Evolutionary conservation across 2,113 vertebrate genomes (phyloP).

Genomic region (Cyanocitta stelleri): DNA sequence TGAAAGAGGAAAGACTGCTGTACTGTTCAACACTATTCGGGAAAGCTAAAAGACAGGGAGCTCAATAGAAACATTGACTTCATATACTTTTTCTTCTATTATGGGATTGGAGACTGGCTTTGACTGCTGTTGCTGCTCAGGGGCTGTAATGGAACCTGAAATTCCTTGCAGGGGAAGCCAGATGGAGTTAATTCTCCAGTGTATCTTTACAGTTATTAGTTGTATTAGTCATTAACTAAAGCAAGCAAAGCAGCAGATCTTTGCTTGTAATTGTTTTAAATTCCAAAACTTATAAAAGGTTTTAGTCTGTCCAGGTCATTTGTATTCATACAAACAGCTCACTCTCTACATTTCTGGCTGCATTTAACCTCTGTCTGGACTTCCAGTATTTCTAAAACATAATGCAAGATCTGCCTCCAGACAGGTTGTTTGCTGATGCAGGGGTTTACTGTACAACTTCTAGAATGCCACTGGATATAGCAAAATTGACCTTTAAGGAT

Average conservation of each 20-base stretch:
- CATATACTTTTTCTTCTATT: not conserved
- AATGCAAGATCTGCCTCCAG: not conserved
- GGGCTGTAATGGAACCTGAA: not conserved
- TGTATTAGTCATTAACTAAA: not conserved
- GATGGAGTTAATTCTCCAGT: not conserved
- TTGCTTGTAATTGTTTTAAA: not conserved
- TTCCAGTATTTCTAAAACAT: not conserved
- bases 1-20: not conserved
- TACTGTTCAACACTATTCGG: not conserved
- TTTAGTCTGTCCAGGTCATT: not conserved
- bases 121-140: not conserved
- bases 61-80: not conserved
- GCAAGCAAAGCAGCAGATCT: not conserved
- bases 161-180: not conserved
- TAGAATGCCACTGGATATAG: not conserved
- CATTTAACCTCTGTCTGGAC: not conserved
- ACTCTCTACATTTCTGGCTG: not conserved
- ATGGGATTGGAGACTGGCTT: not conserved
- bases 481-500: not conserved
- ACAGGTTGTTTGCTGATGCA: not conserved
- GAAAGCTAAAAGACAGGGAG: not conserved
- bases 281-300: not conserved
- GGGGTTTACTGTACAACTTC: not conserved
- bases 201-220: not conserved
- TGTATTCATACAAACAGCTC: not conserved